Base-by-base conservation (phyloP, 2,888 invertebrate genomes). In the Aquatica leii region DNA sequence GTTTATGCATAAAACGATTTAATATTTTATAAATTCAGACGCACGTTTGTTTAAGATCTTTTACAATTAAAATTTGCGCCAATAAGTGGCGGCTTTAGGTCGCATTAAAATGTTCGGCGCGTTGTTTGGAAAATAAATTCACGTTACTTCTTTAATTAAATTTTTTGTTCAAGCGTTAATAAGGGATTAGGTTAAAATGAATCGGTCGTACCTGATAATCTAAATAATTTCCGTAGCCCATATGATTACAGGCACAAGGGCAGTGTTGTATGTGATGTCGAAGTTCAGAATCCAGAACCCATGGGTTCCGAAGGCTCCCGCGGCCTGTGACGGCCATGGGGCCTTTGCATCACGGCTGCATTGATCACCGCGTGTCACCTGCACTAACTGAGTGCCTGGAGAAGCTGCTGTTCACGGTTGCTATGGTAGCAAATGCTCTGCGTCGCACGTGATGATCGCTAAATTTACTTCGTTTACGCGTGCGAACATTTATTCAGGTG, bases 151-250 rank as follows among this genome's bases (percentile, higher is more conserved):
- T n/a, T n/a, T n/a, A n/a, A n/a, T n/a, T n/a, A n/a, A n/a, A n/a
- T n/a, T n/a, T n/a, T n/a, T n/a, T n/a, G n/a, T n/a, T n/a, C n/a
- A n/a, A n/a, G n/a, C n/a, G n/a, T n/a, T n/a, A n/a, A n/a, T n/a
- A n/a, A n/a, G 11, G 37, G 37, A 37, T 9, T 46, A 18, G 20
- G 18, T 11, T 46, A 46, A 46, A 18, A 18, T 5, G 1, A 41
- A 6, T 46, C 18, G 8, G 8, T 51, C 21, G 81, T 82, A 92
- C 91, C 89, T 93, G 93, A 84, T 93, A 94, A 85, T 93, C 93
- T 89, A 93, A 90, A 82, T 90, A 93, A 85, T 94, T 94, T 76
- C 94, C 94, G 85, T 93, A 94, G 80, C 94, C 94, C 91, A 94
- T 92, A 86, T 94, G 94, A 86, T 94, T 93, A 87, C 94, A 94